These are phyloP conservation scores for Silurus glanis DNA, from an alignment of 2,113 vertebrate genomes.

Conservation along the genomic window DNA sequence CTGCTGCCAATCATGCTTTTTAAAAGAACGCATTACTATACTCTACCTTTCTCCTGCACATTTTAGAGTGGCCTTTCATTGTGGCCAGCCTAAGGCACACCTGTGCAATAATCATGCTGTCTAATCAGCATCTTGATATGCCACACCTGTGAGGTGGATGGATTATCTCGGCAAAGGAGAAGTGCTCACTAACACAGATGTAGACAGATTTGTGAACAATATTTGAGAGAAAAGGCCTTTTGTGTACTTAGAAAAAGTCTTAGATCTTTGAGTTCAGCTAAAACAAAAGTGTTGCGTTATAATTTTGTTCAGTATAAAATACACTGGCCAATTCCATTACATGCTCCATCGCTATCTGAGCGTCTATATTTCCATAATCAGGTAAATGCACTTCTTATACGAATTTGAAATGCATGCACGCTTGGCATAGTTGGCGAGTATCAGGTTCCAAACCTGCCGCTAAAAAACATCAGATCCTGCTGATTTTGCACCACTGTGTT, in stretches of 20 bases:
- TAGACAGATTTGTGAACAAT: too few relatives aligned
- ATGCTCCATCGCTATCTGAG: background rate
- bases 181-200: too few relatives aligned
- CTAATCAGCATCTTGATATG: too few relatives aligned
- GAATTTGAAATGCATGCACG: background rate
- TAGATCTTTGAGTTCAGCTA: too few relatives aligned
- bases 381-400: conserved; percentile 1
- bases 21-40: background rate
- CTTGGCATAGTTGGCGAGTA: background rate
- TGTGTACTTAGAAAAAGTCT: too few relatives aligned
- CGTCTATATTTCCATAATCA: background rate
- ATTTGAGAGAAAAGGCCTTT: too few relatives aligned
- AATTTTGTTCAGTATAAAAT: background rate
- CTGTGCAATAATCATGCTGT: too few relatives aligned
- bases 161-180: too few relatives aligned
- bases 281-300: too few relatives aligned
- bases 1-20: background rate
- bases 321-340: background rate
- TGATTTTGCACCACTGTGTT: conserved; percentile 25
- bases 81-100: too few relatives aligned
- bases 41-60: background rate
- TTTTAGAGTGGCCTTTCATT: too few relatives aligned
- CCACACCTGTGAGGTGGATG: too few relatives aligned
- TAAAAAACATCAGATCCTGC: conserved; percentile 10
- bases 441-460: background rate